Evolutionary conservation across 2,113 vertebrate genomes (phyloP).

Genomic region (Tachuris rubrigastra): DNA sequence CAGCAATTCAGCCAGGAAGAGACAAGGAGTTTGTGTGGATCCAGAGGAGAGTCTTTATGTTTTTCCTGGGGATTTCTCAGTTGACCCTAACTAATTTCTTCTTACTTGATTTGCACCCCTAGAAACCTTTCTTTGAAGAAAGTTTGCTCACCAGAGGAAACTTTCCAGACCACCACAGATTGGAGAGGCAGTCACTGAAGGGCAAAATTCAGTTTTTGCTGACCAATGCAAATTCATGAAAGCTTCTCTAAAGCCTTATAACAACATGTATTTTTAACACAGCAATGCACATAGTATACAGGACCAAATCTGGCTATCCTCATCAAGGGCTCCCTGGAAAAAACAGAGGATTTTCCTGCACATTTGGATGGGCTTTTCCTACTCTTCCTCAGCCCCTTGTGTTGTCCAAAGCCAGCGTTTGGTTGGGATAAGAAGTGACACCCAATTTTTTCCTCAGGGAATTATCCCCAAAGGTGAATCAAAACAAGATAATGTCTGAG

Average conservation of each 20-base stretch:
- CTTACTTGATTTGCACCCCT: neutral
- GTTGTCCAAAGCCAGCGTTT: neutral
- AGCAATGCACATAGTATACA: neutral
- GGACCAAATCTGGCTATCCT: neutral
- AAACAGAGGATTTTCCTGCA: neutral
- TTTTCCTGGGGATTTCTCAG: neutral
- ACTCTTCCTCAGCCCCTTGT: neutral
- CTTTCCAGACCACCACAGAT: neutral
- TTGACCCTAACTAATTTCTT: conserved; percentile 4
- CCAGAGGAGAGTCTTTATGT: neutral
- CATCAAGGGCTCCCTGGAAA: neutral
- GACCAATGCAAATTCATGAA: neutral
- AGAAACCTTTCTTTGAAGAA: conserved; percentile 15
- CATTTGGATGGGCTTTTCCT: neutral
- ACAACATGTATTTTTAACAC: neutral
- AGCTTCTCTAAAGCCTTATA: neutral
- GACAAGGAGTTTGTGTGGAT: neutral
- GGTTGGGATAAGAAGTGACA: neutral
- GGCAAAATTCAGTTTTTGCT: neutral
- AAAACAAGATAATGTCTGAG: fast-evolving
- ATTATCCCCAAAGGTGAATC: neutral
- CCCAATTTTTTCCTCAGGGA: neutral
- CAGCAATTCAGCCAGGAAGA: neutral
- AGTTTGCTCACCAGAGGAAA: neutral
- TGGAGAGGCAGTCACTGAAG: neutral